A percentile compares a stretch with the other conserved stretches of the same genome.
Conservation (phyloP, 2,888 invertebrate species). For the Hydropsyche betteni region DNA sequence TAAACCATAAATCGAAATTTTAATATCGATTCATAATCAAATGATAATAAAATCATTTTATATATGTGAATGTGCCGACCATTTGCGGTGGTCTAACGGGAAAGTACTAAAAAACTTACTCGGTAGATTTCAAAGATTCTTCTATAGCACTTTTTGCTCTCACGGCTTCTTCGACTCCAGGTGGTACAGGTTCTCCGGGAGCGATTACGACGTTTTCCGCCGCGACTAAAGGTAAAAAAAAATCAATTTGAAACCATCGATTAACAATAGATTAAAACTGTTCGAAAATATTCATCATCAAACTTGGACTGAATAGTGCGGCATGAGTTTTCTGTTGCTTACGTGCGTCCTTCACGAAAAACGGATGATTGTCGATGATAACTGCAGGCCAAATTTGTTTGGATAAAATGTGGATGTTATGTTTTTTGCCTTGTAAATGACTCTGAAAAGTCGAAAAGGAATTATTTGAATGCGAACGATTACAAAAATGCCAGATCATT, state of each 20-base stretch:
- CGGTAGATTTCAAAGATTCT: conserved; percentile 22
- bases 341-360: conserved; percentile 49
- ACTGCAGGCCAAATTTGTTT: conserved; percentile 58
- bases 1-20: not conserved
- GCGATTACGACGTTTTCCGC: conserved; percentile 57
- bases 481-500: no score
- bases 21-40: not conserved
- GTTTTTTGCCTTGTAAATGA: conserved; percentile 65
- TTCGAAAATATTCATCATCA: not conserved
- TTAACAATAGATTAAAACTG: no score
- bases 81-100: not conserved
- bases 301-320: not conserved
- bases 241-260: no score
- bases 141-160: conserved; percentile 55
- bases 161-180: conserved; percentile 74
- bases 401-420: conserved; percentile 58
- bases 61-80: no score
- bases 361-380: conserved; percentile 61
- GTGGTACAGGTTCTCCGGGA: conserved; percentile 75
- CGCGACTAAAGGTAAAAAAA: no score
- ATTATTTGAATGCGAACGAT: not conserved
- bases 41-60: no score
- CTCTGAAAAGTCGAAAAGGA: conserved; percentile 56
- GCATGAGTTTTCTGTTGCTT: not conserved
- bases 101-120: conserved; percentile 51